Evolutionary conservation across 2,888 invertebrate genomes (phyloP), one percentile per base, ranked within the genome.

Genomic region (Dasypolia templi): DNA sequence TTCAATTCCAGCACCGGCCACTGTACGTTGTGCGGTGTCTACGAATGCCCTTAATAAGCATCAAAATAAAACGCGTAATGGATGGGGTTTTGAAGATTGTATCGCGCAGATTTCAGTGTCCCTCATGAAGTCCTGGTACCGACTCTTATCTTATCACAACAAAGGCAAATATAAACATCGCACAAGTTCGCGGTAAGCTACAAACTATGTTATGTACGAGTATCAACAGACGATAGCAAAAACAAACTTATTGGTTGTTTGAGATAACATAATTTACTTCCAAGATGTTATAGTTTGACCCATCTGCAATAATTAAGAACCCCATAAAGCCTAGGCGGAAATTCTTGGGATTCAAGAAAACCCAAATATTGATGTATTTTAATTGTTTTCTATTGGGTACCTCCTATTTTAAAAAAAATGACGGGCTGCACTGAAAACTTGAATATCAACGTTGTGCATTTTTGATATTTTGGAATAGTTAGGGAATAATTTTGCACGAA

Each of bases 111-210:
- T 26, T 44, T 51, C 29, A 35, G 66, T 39, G 49, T 55, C 32
- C 32, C 9, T 69, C 77, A 70, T 79, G 63, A 66, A 71, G 63
- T 56, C 73, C 72, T 75, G 72, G 80, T 78, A 75, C 62, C 2
- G 56, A 73, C 63, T 79, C 72, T 85, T 85, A 83, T 79, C 85
- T 79, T 55, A 66, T 79, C 80, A 75, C 77, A 80, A 86, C 86
- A 86, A 86, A 85, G 74, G 75, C 84, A 71, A 84, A 86, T 84
- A 87, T 86, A 87, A 87, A 87, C 77, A 86, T 72, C 42, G 67
- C 51, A n/a, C 35, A 78, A 86, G 84, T 86, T 84, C 55, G 62
- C 49, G 75, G n/a, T 74, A 75, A 81, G 69, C 75, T 61, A 59
- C 76, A 75, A 87, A 87, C 87, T 86, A 87, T 79, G 83, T 81